phyloP scores from a whole-genome alignment of 2,113 vertebrate species.

The Pelmatolapia mariae region DNA sequence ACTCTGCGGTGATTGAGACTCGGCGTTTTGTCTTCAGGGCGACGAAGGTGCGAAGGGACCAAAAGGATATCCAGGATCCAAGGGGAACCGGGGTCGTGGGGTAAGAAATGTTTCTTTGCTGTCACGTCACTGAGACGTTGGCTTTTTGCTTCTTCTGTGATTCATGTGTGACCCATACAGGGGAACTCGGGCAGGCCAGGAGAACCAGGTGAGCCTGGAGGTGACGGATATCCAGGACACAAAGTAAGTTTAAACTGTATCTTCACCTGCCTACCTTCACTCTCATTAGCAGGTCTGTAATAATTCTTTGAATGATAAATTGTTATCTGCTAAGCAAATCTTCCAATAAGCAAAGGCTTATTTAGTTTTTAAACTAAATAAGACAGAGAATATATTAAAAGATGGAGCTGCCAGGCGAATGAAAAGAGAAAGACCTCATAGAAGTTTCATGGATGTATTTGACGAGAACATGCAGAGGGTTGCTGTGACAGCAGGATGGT shows the following conservation, averaged over 20 bases:
- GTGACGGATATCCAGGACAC: conserved; percentile 70
- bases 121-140: background rate
- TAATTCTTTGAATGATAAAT: background rate
- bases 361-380: background rate
- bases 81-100: conserved; percentile 75
- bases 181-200: conserved; percentile 74
- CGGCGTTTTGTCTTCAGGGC: conserved; percentile 67
- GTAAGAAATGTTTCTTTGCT: conserved; percentile 50
- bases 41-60: conserved; percentile 70
- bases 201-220: conserved; percentile 66
- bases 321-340: background rate
- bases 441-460: background rate
- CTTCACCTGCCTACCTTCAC: background rate
- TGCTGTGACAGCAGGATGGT: background rate
- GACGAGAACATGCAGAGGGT: background rate
- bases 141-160: background rate
- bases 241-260: conserved; percentile 53
- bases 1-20: background rate
- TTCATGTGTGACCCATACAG: conserved; percentile 42
- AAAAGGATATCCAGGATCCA: conserved; percentile 69
- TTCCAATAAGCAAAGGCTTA: background rate
- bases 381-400: background rate
- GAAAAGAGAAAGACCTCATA: background rate
- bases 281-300: background rate
- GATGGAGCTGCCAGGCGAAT: background rate